phyloP scores from a whole-genome alignment of 2,797 vertebrate genomes.

The Graptemys geographica region DNA sequence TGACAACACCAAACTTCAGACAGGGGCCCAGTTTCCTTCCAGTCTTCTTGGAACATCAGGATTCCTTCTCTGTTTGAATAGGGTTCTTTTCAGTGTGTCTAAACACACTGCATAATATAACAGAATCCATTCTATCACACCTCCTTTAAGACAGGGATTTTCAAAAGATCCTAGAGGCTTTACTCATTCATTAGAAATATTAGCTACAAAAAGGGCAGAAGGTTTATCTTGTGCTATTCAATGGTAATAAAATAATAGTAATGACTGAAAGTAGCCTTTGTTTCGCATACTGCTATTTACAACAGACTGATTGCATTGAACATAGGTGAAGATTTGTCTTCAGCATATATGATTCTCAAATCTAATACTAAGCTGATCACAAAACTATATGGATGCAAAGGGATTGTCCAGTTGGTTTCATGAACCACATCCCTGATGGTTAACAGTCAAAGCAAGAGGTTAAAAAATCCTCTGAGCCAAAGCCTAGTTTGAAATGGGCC shows the following conservation, averaged over 20 bases:
- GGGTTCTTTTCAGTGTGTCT: not conserved
- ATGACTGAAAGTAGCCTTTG: not conserved
- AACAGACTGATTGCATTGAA: not conserved
- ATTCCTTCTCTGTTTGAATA: not conserved
- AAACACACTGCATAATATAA: not conserved
- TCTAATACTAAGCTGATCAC: not conserved
- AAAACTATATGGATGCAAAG: not conserved
- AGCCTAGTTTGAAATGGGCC: not conserved
- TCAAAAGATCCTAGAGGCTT: not conserved
- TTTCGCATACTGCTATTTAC: not conserved
- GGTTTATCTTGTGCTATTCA: not conserved
- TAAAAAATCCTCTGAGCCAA: not conserved
- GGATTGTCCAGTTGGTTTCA: not conserved
- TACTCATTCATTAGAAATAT: not conserved
- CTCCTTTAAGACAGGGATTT: not conserved
- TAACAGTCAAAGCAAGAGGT: not conserved
- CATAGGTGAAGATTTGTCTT: not conserved
- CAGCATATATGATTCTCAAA: accelerated
- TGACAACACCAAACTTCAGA: not conserved
- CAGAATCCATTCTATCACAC: not conserved
- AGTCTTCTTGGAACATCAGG: not conserved
- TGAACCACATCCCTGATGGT: not conserved
- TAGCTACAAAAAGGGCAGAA: not conserved
- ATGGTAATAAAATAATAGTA: not conserved
- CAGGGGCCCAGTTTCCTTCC: not conserved